Evolutionary conservation across 1,140 invertebrate species (phyloP), one percentile per base, ranked within the genome.

Genomic region (Drosophila insularis): DNA sequence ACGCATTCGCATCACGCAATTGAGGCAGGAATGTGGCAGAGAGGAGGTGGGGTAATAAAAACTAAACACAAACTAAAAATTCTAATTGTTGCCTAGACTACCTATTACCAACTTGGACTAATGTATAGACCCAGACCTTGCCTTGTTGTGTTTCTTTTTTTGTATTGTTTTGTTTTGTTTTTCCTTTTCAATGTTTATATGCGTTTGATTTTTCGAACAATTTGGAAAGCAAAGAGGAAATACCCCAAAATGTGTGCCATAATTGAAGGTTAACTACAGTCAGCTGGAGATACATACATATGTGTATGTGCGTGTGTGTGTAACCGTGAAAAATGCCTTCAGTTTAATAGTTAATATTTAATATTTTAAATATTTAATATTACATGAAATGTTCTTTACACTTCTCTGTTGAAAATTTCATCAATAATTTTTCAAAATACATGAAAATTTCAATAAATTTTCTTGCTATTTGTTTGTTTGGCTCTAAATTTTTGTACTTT

Each of bases 71-170:
- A 50, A 50, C 43, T 50, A 50, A 50, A 50, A 50, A 50, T 50
- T 50, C 43, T 50, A 21, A 50, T 50, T 50, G 43, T 50, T 50
- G 17, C 17, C 43, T 50, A 50, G 43, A 11, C 43, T 50, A 37
- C 35, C 35, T 13, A 13, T 11, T 37, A 2, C 23, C 23, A 27
- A 27, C 23, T 27, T 27, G 23, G 1, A 27, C 0, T 27, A 35
- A 2, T 35, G 11, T 37, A 37, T 37, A 13, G 11, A 11, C 11
- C 10, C 19, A 50, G 43, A 46, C 43, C 17, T 50, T 50, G 43
- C 43, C 17, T 50, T 17, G 40, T 17, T 43, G 40, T 43, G n/a
- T 19, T 11, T 17, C 2, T 43, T 43, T 43, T 43, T 43, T 17
- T 6, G 4, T 43, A 17, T 14, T 1, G 5, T 40, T 14, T 40